phyloP scores from a whole-genome alignment of 2,888 invertebrate species.

The Tinea semifulvella region DNA sequence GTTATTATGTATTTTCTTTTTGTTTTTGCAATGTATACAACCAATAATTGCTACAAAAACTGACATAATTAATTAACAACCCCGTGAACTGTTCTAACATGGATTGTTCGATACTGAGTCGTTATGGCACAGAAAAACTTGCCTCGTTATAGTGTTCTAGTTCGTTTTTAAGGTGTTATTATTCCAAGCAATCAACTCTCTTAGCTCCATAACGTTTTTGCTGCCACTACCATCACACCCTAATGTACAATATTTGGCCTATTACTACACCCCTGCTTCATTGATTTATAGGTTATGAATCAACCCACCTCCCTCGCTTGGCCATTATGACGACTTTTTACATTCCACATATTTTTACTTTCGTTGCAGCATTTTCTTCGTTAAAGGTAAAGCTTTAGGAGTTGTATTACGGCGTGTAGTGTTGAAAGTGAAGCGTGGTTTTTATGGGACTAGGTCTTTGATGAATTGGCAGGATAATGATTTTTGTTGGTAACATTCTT shows the following conservation, averaged over 20 bases:
- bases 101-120: no score
- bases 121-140: no score
- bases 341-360: not conserved
- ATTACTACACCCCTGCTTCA: constrained; percentile 46
- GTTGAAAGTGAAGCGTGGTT: not conserved
- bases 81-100: no score
- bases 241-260: constrained; percentile 54
- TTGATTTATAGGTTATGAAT: constrained; percentile 67
- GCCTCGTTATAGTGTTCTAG: no score
- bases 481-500: constrained; percentile 35
- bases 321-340: constrained; percentile 31
- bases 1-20: no score
- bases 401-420: not conserved
- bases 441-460: constrained; percentile 20
- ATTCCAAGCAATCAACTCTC: no score
- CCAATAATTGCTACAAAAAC: no score
- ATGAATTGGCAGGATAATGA: constrained; percentile 62
- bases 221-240: constrained; percentile 20
- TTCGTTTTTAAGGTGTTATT: no score
- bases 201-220: no score
- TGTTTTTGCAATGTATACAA: no score
- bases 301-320: constrained; percentile 35
- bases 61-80: no score
- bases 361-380: not conserved
- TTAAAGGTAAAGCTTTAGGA: no score